Evolutionary conservation across 2,113 vertebrate genomes (phyloP), one percentile per base, ranked within the genome.

Genomic region (Lontra canadensis): DNA sequence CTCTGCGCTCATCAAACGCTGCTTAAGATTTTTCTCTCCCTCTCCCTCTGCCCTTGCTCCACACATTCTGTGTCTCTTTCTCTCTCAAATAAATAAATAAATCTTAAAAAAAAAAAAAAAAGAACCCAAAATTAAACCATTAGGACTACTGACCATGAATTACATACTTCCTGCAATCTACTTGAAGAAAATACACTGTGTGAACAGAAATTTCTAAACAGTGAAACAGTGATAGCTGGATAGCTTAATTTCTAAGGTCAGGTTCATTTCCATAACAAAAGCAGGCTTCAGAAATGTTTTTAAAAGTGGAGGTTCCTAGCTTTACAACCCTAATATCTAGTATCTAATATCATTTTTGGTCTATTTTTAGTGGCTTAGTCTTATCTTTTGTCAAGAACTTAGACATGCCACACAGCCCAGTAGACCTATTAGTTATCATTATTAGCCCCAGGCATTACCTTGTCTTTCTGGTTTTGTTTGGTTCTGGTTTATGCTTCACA

Each of bases 201-300:
- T 36, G 15, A 76, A 90, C 23, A 96, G 90, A 91, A 83, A 44
- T 71, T 15, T 29, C 39, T 23, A 57, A 82, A 91, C 3, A 85
- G 39, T 78, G 29, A 49, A 59, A 74, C 4, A 57, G 5, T 31
- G 36, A 79, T 61, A 67, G 18, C 42, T 57, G 44, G 25, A 23
- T 85, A 63, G 29, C 42, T 94, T 71, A 34, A 85, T 86, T 74
- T 92, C 67, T 92, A 73, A 87, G 6, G 25, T 47, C n/a, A 69
- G 47, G 76, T 95, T 96, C 18, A 26, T 88, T 96, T 93, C 63
- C 52, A 89, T 15, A 73, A 78, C 26, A 96, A 93, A 97, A 86
- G 10, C 88, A 0, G 42, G 15, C 42, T 80, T 44, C 74, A 96
- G 31, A 86, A 88, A 44, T 23, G 21, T 67, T 96, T 78, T 71